Percentiles rank a stretch among this genome's conserved stretches.
Evolutionary conservation across 2,888 invertebrate species (phyloP).

Genomic region (Rutpela maculata): DNA sequence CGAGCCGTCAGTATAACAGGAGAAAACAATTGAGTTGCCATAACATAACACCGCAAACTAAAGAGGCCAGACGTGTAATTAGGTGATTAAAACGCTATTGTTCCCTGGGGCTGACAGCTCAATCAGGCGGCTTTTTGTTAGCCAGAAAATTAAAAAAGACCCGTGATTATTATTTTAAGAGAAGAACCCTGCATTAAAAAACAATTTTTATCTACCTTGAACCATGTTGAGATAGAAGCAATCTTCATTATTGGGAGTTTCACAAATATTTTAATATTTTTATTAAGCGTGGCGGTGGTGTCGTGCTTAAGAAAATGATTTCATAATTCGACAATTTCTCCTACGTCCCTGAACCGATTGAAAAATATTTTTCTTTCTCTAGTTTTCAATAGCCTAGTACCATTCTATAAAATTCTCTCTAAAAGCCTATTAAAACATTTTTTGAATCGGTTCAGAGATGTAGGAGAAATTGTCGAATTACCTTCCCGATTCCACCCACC

Average conservation of each 20-base stretch:
- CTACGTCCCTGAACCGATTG: no score
- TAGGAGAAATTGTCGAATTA: no score
- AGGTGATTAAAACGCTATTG: slow-evolving; percentile 73
- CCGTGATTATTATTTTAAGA: slow-evolving; percentile 71
- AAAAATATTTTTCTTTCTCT: no score
- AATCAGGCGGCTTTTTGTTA: slow-evolving; percentile 72
- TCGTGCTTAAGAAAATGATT: no score
- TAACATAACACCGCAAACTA: slow-evolving; percentile 70
- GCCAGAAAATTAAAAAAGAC: slow-evolving; percentile 60
- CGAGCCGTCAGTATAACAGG: slow-evolving; percentile 52
- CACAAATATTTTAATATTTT: slow-evolving; percentile 15
- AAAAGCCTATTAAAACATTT: no score
- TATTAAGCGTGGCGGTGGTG: no score
- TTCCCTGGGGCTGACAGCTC: slow-evolving; percentile 73
- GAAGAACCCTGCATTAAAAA: slow-evolving; percentile 71
- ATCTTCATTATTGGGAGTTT: slow-evolving; percentile 22
- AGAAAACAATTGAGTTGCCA: slow-evolving; percentile 68
- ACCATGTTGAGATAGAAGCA: slow-evolving; percentile 55
- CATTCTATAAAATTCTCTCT: no score
- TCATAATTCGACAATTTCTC: no score
- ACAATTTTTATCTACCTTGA: slow-evolving; percentile 70
- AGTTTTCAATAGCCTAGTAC: no score
- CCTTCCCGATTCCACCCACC: no score
- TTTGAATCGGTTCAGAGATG: no score
- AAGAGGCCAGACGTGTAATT: slow-evolving; percentile 72